A percentile compares a stretch with the other conserved stretches of the same genome.
Evolutionary conservation across 2,113 vertebrate genomes (phyloP).

Genomic region (Alexandromys fortis): DNA sequence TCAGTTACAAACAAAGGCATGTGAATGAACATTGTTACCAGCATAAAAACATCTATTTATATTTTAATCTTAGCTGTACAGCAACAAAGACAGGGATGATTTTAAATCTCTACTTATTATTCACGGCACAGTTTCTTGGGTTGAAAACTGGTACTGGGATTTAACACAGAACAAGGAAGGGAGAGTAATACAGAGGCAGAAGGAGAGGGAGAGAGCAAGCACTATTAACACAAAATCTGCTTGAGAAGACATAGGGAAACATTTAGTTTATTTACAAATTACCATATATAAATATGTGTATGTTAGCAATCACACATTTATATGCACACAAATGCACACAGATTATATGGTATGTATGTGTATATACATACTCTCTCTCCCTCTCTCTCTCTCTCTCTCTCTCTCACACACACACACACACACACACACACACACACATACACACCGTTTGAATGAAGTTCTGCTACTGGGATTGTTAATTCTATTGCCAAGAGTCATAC

Average conservation of each 20-base stretch:
- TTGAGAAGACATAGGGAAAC: not conserved
- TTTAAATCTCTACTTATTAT: conserved; percentile 37
- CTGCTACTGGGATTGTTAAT: not conserved
- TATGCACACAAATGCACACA: not conserved
- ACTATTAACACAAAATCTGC: not conserved
- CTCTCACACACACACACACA: too few species aligned
- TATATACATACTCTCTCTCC: not conserved
- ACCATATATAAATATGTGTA: not conserved
- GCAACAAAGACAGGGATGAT: not conserved
- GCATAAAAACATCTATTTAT: not conserved
- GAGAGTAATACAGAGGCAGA: too few species aligned
- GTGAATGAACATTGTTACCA: conserved; percentile 11
- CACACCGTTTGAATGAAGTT: not conserved
- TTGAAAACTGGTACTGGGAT: not conserved
- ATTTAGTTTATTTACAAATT: not conserved
- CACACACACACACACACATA: too few species aligned
- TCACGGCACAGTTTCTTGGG: not conserved
- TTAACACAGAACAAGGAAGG: not conserved
- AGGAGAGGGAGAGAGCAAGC: not conserved
- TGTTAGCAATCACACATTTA: not conserved
- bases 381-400: too few species aligned
- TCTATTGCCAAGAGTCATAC: not conserved
- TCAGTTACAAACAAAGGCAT: conserved; percentile 8
- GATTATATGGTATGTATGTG: too few species aligned
- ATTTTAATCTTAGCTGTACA: conserved; percentile 31